Base-by-base conservation (phyloP, 1,140 invertebrate species). In the Mycetomoellerius zeteki region DNA sequence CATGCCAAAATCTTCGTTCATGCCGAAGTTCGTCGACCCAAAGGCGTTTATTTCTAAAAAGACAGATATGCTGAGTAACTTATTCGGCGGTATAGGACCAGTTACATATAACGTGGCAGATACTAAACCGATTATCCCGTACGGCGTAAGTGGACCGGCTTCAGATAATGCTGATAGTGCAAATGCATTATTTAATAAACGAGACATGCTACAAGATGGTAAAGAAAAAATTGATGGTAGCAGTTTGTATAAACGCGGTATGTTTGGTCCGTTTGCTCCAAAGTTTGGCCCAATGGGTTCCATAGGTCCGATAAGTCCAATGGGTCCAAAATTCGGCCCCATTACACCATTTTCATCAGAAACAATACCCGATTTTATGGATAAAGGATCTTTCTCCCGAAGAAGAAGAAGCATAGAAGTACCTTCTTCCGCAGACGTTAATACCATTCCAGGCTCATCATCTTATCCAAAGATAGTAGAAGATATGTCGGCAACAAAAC, bases 21-120 rank as follows among this genome's bases (percentile, higher is more conserved):
- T 94, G 14, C 94, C 94, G 14, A 94, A 94, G 88, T 93, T 94
- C 21, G 92, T 94, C 10, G 94, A 94, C 52, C 93, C 94, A 8
- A 92, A 93, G 87, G 52, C 52, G 1, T 94, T 94, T 90, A 93
- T 94, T 8, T 80, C 89, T 14, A 93, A 93, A 62, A 95, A 95
- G 37, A 94, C 93, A 0, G 94, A 94, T 67, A 73, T 94, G 62
- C 21, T 94, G 43, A 91, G 58, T 27, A 94, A 94, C 30, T 67
- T 94, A 1, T 94, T 95, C 60, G 91, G 91, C 37, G 91, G 93
- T 30, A 24, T 91, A 4, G 87, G 88, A 58, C 87, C 93, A 24
- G 85, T 75, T 16, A 50, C 80, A 2, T 86, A 81, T 58, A 73
- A 80, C 19, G n/a, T 16, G 0, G 37, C 80, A 64, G 54, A 69